Conservation (phyloP, 53 echinoderm and acorn worm genomes). For the Astropecten irregularis region DNA sequence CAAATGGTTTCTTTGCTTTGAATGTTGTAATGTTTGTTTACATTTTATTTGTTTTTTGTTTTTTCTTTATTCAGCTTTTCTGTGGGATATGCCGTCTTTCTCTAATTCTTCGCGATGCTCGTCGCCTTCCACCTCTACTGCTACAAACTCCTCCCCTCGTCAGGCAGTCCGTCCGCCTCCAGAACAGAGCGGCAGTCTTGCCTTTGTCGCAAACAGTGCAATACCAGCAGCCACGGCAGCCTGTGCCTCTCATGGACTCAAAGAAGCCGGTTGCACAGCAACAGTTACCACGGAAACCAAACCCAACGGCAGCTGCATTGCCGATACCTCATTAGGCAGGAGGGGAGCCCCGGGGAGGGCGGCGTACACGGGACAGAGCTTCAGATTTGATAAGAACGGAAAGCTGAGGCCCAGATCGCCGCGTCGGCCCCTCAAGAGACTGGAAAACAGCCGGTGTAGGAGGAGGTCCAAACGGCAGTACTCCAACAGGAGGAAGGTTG, state of each 20-base stretch:
- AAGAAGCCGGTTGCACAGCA: no score
- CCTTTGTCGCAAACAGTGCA: conserved; percentile 8
- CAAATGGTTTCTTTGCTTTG: no score
- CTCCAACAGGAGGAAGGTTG: neutral
- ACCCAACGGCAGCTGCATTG: no score
- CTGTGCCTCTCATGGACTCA: no score
- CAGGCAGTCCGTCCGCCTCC: neutral
- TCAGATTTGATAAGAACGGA: conserved; percentile 45
- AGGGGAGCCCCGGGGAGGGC: neutral
- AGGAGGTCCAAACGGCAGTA: conserved; percentile 13
- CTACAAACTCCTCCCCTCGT: conserved; percentile 2
- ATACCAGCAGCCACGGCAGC: neutral
- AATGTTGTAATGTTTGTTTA: no score
- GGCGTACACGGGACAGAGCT: conserved; percentile 34
- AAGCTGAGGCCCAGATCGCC: conserved; percentile 27
- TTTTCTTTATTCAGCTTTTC: no score
- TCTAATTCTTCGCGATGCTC: no score
- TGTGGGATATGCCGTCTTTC: no score
- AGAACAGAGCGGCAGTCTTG: neutral
- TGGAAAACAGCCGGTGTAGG: conserved; percentile 45
- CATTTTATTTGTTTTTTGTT: no score
- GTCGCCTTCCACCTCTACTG: neutral
- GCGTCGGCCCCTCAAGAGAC: conserved; percentile 48
- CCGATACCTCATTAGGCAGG: no score
- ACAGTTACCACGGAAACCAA: no score